Conservation (phyloP, 2,797 vertebrate genomes). For the Sebastes kiyomatsui region DNA sequence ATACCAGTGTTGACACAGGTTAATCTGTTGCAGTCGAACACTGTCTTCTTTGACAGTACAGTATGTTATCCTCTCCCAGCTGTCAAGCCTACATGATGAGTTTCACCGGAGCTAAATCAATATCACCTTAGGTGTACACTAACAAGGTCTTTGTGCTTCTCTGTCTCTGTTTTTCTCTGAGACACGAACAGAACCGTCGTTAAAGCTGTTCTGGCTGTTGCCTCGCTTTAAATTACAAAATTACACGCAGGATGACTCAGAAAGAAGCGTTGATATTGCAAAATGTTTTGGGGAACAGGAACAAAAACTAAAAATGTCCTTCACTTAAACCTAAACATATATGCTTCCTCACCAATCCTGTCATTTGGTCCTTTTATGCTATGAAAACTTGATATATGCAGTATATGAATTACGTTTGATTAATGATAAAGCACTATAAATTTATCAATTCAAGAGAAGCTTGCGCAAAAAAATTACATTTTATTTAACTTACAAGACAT, state of each 20-base stretch:
- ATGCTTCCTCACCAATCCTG: background rate
- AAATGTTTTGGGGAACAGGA: constrained; percentile 18
- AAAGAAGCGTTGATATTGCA: background rate
- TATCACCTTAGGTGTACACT: background rate
- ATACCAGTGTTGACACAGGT: constrained; percentile 2
- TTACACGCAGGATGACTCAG: background rate
- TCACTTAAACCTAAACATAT: background rate
- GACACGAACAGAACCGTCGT: background rate
- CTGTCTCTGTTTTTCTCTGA: background rate
- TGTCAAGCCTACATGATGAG: background rate
- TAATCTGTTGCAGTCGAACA: background rate
- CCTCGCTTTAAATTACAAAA: background rate
- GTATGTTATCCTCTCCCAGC: background rate
- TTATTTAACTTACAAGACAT: background rate
- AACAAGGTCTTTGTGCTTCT: background rate
- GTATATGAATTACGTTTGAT: background rate
- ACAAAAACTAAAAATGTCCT: background rate
- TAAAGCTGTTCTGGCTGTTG: background rate
- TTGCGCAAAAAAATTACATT: background rate
- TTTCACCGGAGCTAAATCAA: background rate
- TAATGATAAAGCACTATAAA: background rate
- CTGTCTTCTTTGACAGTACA: background rate
- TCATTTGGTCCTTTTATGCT: background rate
- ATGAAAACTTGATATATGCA: too few relatives aligned
- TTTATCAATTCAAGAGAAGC: too few relatives aligned